A percentile compares a stretch with the other conserved stretches of the same genome.
phyloP scores from a whole-genome alignment of 2,797 vertebrate species.

The Tiaroga cobitis region DNA sequence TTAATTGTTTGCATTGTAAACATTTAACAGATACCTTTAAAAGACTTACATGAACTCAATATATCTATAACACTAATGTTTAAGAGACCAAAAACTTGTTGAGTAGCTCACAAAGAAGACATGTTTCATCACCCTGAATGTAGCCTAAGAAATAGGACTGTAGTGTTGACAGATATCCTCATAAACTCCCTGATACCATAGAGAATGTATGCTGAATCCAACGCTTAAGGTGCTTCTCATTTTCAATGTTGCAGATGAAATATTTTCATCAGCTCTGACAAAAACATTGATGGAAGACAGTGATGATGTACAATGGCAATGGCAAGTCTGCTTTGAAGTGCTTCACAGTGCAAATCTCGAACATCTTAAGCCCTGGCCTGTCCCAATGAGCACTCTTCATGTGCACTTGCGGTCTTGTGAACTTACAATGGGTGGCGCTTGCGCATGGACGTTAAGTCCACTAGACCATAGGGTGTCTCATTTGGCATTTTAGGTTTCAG shows the following conservation, averaged over 20 bases:
- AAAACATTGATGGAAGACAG: constrained; percentile 55
- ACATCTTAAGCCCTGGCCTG: not conserved
- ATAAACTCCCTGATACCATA: constrained; percentile 54
- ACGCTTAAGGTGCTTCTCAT: constrained; percentile 53
- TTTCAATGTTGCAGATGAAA: constrained; percentile 52
- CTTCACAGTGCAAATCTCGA: constrained; percentile 43
- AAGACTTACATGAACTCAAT: constrained; percentile 3
- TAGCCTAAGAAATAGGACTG: constrained; percentile 42
- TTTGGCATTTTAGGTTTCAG: not conserved
- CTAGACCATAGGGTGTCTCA: not conserved
- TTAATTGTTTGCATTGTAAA: not conserved
- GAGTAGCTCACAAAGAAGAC: constrained; percentile 43
- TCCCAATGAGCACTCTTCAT: not conserved
- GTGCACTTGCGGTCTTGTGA: not conserved
- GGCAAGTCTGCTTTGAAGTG: constrained; percentile 66
- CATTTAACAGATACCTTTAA: not conserved
- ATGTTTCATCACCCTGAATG: constrained; percentile 45
- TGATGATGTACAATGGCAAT: constrained; percentile 60
- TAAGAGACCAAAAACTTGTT: constrained; percentile 40
- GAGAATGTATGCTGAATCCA: constrained; percentile 48
- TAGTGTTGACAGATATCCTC: constrained; percentile 47
- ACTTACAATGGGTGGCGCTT: not conserved
- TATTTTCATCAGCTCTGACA: constrained; percentile 63
- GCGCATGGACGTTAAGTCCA: not conserved
- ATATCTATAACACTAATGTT: constrained; percentile 13